phyloP scores from a whole-genome alignment of 2,797 vertebrate genomes.

The Enteromius argenteus region DNA sequence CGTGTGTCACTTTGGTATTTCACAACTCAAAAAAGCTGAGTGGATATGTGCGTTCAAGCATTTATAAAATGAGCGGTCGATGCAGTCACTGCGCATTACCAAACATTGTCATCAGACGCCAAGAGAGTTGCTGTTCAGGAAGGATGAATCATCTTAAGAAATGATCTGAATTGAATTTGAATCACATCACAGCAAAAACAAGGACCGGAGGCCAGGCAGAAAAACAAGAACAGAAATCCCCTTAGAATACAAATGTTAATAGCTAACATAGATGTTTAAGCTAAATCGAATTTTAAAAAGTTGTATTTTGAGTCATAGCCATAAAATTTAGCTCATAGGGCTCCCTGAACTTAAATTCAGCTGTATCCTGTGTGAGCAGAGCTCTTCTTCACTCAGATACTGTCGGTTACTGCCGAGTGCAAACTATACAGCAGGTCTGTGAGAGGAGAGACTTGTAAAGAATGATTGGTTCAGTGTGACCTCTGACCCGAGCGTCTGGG shows the following conservation, averaged over 20 bases:
- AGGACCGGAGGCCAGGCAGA: neutral
- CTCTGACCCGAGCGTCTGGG: conserved; percentile 40
- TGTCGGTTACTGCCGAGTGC: conserved; percentile 57
- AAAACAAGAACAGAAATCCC: conserved; percentile 29
- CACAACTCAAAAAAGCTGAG: conserved; percentile 16
- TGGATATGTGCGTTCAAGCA: conserved; percentile 19
- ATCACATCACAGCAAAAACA: conserved; percentile 32
- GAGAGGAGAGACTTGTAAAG: conserved; percentile 37
- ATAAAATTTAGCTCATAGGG: neutral
- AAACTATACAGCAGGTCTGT: conserved; percentile 49
- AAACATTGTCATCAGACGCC: neutral
- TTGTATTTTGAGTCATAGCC: neutral
- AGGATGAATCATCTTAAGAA: conserved; percentile 16
- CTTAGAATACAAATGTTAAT: conserved; percentile 25
- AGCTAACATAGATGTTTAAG: neutral
- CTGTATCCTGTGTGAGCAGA: neutral
- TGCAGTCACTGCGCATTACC: conserved; percentile 18
- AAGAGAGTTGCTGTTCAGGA: conserved; percentile 1
- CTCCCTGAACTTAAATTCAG: conserved; percentile 10
- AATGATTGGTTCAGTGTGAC: conserved; percentile 51
- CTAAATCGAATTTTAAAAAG: neutral
- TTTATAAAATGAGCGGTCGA: conserved; percentile 23
- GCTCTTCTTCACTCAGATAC: conserved; percentile 11
- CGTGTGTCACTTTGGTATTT: conserved; percentile 19
- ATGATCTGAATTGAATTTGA: conserved; percentile 9